These are phyloP conservation scores for Antrozous pallidus DNA, from an alignment of 2,797 vertebrate genomes.

Conservation along the genomic window DNA sequence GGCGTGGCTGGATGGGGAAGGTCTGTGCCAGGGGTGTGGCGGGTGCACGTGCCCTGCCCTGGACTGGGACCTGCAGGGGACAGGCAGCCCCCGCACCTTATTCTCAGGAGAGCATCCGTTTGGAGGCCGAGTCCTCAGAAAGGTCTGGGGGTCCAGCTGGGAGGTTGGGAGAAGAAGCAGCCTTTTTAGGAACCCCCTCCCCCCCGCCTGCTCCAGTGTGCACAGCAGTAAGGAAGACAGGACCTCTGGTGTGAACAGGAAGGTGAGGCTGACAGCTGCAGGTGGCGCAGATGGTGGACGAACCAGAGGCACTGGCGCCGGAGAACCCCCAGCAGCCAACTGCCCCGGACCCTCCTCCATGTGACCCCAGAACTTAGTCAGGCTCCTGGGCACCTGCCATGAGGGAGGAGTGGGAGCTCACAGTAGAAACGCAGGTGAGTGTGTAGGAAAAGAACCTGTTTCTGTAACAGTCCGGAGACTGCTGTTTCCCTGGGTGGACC, in stretches of 20 bases:
- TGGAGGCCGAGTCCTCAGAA: background rate
- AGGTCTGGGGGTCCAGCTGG: background rate
- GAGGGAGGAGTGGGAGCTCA: fast-evolving
- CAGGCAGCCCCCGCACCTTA: background rate
- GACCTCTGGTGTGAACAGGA: fast-evolving
- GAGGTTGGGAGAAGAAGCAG: background rate
- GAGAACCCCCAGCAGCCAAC: background rate
- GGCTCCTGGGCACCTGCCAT: background rate
- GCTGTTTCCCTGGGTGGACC: fast-evolving
- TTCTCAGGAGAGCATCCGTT: fast-evolving
- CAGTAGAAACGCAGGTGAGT: background rate
- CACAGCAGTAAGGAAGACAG: background rate
- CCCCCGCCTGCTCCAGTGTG: fast-evolving
- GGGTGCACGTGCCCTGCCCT: background rate
- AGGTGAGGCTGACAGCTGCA: fast-evolving
- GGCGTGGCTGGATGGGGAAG: no score
- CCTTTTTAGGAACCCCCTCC: no score
- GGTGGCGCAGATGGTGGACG: background rate
- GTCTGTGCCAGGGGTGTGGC: background rate
- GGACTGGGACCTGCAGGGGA: background rate
- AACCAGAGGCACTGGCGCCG: fast-evolving
- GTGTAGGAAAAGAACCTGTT: background rate
- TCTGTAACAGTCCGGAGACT: background rate
- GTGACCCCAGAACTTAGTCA: background rate
- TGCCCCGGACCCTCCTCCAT: background rate